Percentiles rank a stretch among this genome's conserved stretches.
These are phyloP conservation scores for Chaetogeoica ovagalla DNA, from an alignment of 2,888 invertebrate species.

Conservation along the genomic window DNA sequence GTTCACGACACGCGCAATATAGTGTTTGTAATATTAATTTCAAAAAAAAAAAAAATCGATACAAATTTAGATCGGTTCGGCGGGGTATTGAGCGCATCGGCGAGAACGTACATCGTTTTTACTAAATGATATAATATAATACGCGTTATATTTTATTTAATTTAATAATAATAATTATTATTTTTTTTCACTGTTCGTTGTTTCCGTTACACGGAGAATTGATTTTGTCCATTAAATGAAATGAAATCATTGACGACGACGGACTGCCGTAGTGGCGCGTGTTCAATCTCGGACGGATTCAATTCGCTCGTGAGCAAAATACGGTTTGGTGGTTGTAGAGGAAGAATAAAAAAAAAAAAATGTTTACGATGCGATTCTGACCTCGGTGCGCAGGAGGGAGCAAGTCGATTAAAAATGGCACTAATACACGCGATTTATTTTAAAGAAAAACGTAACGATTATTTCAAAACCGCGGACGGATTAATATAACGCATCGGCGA, in stretches of 20 bases:
- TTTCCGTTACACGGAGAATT: neutral
- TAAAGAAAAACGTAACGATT: neutral
- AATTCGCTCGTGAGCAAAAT: neutral
- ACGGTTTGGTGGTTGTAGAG: neutral
- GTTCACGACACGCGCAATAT: no score
- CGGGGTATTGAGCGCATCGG: no score
- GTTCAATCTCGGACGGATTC: neutral
- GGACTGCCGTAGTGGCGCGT: no score
- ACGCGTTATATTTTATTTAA: neutral
- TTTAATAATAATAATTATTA: neutral
- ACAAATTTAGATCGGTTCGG: no score
- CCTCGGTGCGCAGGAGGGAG: no score
- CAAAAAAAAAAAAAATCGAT: no score
- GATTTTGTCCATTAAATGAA: neutral
- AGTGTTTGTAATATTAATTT: no score
- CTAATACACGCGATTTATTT: neutral
- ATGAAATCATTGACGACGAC: no score
- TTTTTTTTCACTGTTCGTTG: neutral
- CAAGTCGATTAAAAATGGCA: no score
- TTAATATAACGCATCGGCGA: no score
- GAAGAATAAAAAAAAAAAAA: neutral
- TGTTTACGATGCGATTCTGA: neutral
- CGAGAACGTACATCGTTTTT: no score
- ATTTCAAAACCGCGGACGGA: neutral
- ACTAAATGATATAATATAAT: no score